Evolutionary conservation across 2,888 invertebrate genomes (phyloP).

Genomic region (Drosophila acutilabella): DNA sequence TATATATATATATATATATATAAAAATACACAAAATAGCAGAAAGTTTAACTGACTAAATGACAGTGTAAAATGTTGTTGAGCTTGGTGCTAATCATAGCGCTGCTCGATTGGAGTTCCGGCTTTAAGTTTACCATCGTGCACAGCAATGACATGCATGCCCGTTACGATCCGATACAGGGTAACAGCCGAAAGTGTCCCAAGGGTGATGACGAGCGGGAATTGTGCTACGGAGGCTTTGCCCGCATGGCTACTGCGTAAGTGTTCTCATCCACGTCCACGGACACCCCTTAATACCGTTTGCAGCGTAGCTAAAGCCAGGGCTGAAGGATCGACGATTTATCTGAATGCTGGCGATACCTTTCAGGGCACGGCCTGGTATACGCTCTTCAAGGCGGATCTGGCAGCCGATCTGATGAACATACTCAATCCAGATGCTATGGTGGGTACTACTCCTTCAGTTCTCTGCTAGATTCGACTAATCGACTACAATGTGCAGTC

Average conservation of each 20-base stretch:
- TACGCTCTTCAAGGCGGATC: conserved; percentile 91
- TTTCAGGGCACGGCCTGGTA: conserved; percentile 95
- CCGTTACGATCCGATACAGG: conserved; percentile 90
- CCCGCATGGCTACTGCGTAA: conserved; percentile 87
- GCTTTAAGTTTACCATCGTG: conserved; percentile 85
- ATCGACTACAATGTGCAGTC: not conserved
- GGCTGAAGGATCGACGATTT: conserved; percentile 84
- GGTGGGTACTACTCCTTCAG: conserved; percentile 86
- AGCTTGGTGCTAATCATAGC: conserved; percentile 15
- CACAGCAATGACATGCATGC: conserved; percentile 96
- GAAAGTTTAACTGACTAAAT: not conserved
- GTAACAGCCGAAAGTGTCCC: conserved; percentile 87
- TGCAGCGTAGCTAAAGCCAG: conserved; percentile 34
- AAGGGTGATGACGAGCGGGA: conserved; percentile 86
- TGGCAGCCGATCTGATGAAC: conserved; percentile 91
- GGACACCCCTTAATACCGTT: not conserved
- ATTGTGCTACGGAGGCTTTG: conserved; percentile 93
- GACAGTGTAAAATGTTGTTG: not conserved
- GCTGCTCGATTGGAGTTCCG: not conserved
- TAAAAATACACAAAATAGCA: not conserved
- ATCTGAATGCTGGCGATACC: conserved; percentile 94
- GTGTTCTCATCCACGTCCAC: conserved; percentile 11
- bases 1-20: not conserved
- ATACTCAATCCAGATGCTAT: conserved; percentile 92
- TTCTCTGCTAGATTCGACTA: not conserved